Conservation (phyloP, 2,113 vertebrate species). For the Mobula hypostoma region DNA sequence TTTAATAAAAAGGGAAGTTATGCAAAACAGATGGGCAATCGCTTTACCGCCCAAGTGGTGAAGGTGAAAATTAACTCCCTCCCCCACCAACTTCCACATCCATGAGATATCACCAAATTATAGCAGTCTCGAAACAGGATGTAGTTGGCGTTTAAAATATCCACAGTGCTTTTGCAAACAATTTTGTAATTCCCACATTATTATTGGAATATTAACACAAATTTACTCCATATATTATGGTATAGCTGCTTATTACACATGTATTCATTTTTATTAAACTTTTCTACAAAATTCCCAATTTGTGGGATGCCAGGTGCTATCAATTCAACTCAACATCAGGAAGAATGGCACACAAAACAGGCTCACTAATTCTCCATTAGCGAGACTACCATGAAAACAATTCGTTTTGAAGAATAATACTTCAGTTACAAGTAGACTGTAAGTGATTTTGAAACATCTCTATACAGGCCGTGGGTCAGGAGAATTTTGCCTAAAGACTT, state of each 20-base stretch:
- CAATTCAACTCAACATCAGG: neutral
- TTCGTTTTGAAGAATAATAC: neutral
- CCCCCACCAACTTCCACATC: no score
- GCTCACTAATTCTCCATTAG: neutral
- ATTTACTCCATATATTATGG: neutral
- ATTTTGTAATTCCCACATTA: neutral
- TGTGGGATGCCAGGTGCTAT: neutral
- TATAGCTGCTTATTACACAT: neutral
- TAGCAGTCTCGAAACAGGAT: neutral
- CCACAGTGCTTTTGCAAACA: neutral
- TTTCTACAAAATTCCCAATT: neutral
- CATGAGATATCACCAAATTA: neutral
- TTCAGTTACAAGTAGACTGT: neutral
- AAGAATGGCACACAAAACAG: neutral
- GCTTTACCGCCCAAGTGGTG: neutral
- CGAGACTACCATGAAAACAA: neutral
- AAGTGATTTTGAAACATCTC: neutral
- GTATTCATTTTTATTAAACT: neutral
- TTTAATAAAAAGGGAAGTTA: neutral
- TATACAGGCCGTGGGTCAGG: neutral
- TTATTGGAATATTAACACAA: neutral
- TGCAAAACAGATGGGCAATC: neutral
- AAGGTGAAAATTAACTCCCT: neutral
- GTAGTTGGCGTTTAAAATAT: neutral
- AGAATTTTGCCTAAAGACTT: neutral